Evolutionary conservation across 1,140 invertebrate species (phyloP).

Genomic region (Pseudomyrmex gracilis): DNA sequence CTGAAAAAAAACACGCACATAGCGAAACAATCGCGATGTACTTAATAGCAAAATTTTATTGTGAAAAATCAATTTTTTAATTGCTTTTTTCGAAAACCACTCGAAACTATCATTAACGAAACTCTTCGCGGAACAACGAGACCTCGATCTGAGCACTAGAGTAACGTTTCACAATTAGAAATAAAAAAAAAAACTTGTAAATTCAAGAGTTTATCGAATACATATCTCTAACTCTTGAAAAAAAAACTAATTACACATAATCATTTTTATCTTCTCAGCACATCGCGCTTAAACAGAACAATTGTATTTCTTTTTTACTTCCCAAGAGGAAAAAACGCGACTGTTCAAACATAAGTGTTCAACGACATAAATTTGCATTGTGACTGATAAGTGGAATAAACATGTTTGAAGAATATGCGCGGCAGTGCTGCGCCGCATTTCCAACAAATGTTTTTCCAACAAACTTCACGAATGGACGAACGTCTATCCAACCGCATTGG

Average conservation of each 20-base stretch:
- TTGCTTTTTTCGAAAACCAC: not conserved
- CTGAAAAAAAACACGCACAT: not conserved
- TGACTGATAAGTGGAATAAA: not conserved
- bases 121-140: not conserved
- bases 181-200: constrained; percentile 11
- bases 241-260: not conserved
- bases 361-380: no score
- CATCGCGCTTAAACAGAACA: no score
- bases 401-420: not conserved
- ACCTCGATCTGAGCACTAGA: not conserved
- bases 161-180: not conserved
- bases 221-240: not conserved
- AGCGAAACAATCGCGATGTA: not conserved
- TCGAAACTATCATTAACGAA: constrained; percentile 8
- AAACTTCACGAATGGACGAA: not conserved
- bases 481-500: not conserved
- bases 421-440: no score
- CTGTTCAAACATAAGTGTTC: no score
- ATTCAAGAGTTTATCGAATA: not conserved
- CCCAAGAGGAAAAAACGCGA: no score
- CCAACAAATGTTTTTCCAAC: no score
- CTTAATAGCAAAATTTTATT: not conserved
- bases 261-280: no score
- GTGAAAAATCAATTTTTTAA: not conserved
- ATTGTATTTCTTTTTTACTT: no score